Evolutionary conservation across 2,888 invertebrate genomes (phyloP), one percentile per base, ranked within the genome.

Genomic region (Sericinus montela): DNA sequence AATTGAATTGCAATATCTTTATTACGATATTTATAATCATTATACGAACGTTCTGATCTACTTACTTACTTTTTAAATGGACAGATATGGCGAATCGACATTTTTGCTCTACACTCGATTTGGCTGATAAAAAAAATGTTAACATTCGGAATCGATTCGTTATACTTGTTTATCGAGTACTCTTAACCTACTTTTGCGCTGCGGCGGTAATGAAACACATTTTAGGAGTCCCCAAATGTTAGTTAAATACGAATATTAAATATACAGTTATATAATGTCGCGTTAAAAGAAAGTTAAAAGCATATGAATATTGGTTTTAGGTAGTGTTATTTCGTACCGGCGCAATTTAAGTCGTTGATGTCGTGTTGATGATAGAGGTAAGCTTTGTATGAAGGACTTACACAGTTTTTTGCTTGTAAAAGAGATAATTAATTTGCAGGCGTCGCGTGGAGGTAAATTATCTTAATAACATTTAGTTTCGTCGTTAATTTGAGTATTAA

Each of bases 11-110:
- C 25, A 5, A 23, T 35, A 44, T 39, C 25, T 48, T 44, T 34
- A 48, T n/a, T 40, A 35, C 37, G 23, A 36, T 15, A 30, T 42
- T 14, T 23, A 37, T 32, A 43, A 23, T n/a, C 44, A 34, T 40
- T 10, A 45, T 23, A 38, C n/a, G 6, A 23, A 13, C 29, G n/a
- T 44, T 41, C 30, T 45, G 49, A 36, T 50, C 50, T 45, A 50
- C 50, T 50, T 45, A 45, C 44, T 28, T 34, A 44, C 38, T 48
- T 48, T 41, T 36, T 15, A 48, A 42, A 48, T 37, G 19, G 28
- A 41, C 36, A 3, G 35, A 45, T 37, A 41, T 45, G 45, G 45
- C 6, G 15, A 23, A 36, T 19, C 45, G 35, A 40, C 41, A 45
- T 50, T 50, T 50, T 45, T 50, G 45, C 29, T 19, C 30, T 41